Base-by-base conservation (phyloP, 2,113 vertebrate species). In the Callopanchax toddi region DNA sequence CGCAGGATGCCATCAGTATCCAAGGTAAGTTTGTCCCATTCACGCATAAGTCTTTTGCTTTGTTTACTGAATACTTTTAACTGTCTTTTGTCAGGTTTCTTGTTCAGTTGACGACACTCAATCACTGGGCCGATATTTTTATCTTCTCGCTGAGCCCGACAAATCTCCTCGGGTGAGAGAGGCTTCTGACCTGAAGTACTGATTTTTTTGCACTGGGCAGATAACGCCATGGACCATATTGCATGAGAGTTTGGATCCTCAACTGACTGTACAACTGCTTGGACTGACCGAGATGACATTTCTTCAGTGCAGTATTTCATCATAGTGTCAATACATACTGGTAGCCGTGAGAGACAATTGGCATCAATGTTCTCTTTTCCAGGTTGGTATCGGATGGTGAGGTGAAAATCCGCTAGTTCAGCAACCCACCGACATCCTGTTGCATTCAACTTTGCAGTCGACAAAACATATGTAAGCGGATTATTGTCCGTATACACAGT, bases 21-120 rank as follows among this genome's bases (percentile, higher is more conserved):
- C 5, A 53, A 21, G n/a, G 17, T 12, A 6, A 53, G 51, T 53
- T 21, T 53, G 8, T 53, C 51, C 51, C 51, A 53, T 20, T 36
- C 51, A 53, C 51, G 0, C 21, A 36, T 1, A 0, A 53, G n/a
- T 4, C 32, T 11, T 21, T 20, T 53, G 21, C 17, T 36, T 1
- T 36, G n/a, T 20, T 10, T 8, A 36, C 11, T 36, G n/a, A 53
- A 34, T 13, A 1, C 13, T 6, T 53, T 53, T 3, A 18, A 10
- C 15, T 34, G 9, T 13, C 13, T 20, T 1, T 11, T 53, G 17
- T 5, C 5, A 11, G 29, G 29, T 11, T 53, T 36, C 8, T 26
- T n/a, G 25, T 26, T n/a, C 11, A 37, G 16, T 16, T 29, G 15
- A 11, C 9, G 8, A 32, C 25, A 29, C 23, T 29, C 15, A n/a